Evolutionary conservation across 2,113 vertebrate genomes (phyloP).

Genomic region (Vulpes ferrilata): DNA sequence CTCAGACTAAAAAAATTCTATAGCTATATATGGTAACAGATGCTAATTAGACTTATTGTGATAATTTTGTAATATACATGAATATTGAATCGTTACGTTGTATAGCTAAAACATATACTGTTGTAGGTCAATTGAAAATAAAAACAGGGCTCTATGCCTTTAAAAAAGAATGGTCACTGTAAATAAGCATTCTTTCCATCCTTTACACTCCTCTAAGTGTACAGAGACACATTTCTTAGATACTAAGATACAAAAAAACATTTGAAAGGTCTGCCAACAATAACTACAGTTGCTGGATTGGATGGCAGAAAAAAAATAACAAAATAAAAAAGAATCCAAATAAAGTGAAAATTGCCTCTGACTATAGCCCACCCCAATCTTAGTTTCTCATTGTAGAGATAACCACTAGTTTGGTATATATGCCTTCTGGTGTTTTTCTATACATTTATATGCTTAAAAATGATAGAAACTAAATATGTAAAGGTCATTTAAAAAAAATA

Average conservation of each 20-base stretch:
- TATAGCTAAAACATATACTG: not conserved
- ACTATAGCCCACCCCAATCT: not conserved
- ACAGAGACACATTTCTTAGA: not conserved
- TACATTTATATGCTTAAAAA: not conserved
- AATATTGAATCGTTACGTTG: not conserved
- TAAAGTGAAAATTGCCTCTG: constrained; percentile 8
- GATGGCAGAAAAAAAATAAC: not conserved
- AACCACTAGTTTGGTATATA: not conserved
- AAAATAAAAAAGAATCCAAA: not conserved
- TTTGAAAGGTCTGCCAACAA: not conserved
- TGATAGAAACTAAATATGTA: not conserved
- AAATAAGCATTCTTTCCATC: not conserved
- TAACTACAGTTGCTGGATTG: not conserved
- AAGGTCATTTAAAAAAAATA: constrained; percentile 5
- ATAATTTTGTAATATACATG: not conserved
- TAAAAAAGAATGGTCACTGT: not conserved
- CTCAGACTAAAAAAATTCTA: not conserved
- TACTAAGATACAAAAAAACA: not conserved
- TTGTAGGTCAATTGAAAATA: not conserved
- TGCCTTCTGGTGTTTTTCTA: not conserved
- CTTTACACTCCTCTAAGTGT: not conserved
- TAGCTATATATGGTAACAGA: not conserved
- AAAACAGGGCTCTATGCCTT: not conserved
- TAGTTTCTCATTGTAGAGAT: not conserved
- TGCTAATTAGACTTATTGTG: not conserved